Conservation (phyloP, 2,888 invertebrate species). For the Leptopilina syphax region DNA sequence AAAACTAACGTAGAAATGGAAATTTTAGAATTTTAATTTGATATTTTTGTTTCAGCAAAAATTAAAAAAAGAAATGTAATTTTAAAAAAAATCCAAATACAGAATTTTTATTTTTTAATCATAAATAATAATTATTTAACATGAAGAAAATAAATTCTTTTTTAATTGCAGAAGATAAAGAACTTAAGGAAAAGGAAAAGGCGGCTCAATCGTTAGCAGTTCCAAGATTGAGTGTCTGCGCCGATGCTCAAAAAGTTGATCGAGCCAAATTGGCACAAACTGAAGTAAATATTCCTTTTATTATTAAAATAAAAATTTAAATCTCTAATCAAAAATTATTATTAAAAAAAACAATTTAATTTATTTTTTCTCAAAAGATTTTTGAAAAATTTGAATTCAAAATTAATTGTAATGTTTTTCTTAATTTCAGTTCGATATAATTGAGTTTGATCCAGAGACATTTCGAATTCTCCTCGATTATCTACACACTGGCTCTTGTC, state of each 20-base stretch:
- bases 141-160: background rate
- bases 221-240: slow-evolving; percentile 93
- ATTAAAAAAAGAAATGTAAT: background rate
- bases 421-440: slow-evolving; percentile 88
- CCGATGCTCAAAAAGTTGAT: slow-evolving; percentile 96
- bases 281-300: slow-evolving; percentile 81
- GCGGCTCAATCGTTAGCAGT: slow-evolving; percentile 85
- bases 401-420: background rate
- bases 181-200: slow-evolving; percentile 86
- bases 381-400: background rate
- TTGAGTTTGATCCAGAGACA: slow-evolving; percentile 96
- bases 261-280: slow-evolving; percentile 94
- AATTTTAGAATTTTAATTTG: too few relatives aligned
- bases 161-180: slow-evolving; percentile 86
- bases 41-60: too few relatives aligned
- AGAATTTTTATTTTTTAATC: too few relatives aligned
- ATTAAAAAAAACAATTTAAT: background rate
- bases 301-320: background rate
- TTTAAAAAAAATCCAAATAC: background rate
- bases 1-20: too few relatives aligned
- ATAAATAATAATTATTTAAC: too few relatives aligned
- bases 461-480: slow-evolving; percentile 94
- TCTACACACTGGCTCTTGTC: slow-evolving; percentile 94
- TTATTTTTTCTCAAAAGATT: too few relatives aligned
- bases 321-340: background rate